These are phyloP conservation scores for Bradypodion ventrale DNA, from an alignment of 2,797 vertebrate species.

Conservation along the genomic window DNA sequence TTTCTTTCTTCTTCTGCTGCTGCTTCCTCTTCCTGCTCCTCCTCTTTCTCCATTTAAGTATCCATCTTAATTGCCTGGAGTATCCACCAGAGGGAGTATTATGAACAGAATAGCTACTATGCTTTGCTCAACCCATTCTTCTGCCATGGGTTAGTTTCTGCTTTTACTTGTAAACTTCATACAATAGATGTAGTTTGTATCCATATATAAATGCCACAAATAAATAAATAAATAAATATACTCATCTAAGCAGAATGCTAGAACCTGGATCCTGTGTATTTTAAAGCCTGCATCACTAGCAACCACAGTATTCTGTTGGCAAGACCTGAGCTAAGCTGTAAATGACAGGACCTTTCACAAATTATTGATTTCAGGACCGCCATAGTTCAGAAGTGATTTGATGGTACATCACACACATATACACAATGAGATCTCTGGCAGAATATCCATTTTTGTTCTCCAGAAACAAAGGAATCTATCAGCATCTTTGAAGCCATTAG, in stretches of 20 bases:
- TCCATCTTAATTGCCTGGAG: not conserved
- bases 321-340: no score
- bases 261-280: not conserved
- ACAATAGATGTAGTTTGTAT: not conserved
- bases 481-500: not conserved
- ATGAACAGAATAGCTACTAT: conserved; percentile 10
- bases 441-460: not conserved
- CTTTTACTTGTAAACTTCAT: not conserved
- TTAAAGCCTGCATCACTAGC: not conserved
- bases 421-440: no score
- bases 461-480: not conserved
- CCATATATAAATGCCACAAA: no score
- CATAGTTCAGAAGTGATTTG: no score
- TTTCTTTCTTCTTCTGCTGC: no score
- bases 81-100: conserved; percentile 9
- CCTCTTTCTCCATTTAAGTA: no score
- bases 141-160: not conserved
- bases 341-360: no score
- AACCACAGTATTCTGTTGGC: not conserved
- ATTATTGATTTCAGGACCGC: no score
- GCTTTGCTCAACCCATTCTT: not conserved
- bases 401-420: no score
- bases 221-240: no score
- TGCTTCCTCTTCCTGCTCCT: no score
- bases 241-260: not conserved